Base-by-base conservation (phyloP, 2,888 invertebrate genomes). In the Rhyacophila evoluta region DNA sequence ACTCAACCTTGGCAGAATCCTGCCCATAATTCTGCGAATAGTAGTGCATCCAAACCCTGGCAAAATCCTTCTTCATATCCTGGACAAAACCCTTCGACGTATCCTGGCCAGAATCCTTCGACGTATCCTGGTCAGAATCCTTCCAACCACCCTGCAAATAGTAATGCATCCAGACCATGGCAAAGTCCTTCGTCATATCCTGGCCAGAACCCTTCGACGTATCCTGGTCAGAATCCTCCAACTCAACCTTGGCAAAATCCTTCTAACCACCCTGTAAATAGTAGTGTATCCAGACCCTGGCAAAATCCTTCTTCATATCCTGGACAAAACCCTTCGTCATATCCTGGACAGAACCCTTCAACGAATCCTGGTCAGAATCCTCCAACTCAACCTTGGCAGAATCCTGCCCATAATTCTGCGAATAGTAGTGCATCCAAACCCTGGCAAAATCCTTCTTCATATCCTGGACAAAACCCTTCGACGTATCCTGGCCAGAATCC, bases 161-260 rank as follows among this genome's bases (percentile, higher is more conserved):
- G 29, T 33, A 33, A 2, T 33, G 29, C 6, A 33, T 2, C 6
- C 2, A 33, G 6, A 19, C 55, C 25, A 0, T 55, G 55, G 55
- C 55, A 55, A 12, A 55, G 19, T 55, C 19, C 55, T 55, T 19
- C 55, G 0, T 25, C 55, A 55, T 10, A 25, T 19, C 8, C 25
- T 55, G 55, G 55, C 10, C 55, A 55, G 19, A 55, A 25, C 19
- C 19, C 5, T 25, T 19, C 55, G 2, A 19, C 19, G n/a, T n/a
- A n/a, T n/a, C n/a, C 25, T 55, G 55, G 55, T 19, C 55, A 55
- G 19, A 55, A 25, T 19, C 19, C 5, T 25, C 19, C 55, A 5
- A 19, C 19, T 55, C 55, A 55, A 55, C 12, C 55, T 5, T 55
- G 55, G 55, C 55, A 55, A 55, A 55, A 55, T 55, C 55, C 55